A percentile compares a stretch with the other conserved stretches of the same genome.
phyloP scores from a whole-genome alignment of 2,888 invertebrate genomes.

The Philonicus albiceps region DNA sequence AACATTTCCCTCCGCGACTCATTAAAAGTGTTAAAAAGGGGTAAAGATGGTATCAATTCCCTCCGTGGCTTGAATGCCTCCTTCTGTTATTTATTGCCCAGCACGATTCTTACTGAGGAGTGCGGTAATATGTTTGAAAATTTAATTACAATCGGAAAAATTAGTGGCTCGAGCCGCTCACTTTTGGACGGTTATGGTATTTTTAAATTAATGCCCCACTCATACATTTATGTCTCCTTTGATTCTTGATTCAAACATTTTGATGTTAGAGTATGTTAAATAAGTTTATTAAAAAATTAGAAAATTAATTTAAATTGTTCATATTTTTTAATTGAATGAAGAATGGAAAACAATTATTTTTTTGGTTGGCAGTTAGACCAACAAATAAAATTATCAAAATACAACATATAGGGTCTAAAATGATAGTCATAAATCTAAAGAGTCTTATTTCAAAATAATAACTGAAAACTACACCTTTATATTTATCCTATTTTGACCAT shows the following conservation, averaged over 20 bases:
- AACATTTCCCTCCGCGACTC: constrained; percentile 40
- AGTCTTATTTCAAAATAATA: too few relatives aligned
- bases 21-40: constrained; percentile 44
- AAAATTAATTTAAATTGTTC: too few relatives aligned
- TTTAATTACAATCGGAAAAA: constrained; percentile 5
- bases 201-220: not conserved
- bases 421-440: too few relatives aligned
- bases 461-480: too few relatives aligned
- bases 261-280: too few relatives aligned
- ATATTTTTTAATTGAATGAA: too few relatives aligned
- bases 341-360: too few relatives aligned
- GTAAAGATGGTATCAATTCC: constrained; percentile 32
- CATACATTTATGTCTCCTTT: not conserved
- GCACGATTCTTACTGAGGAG: not conserved
- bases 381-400: too few relatives aligned
- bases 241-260: not conserved
- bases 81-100: not conserved
- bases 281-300: not conserved
- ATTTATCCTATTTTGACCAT: too few relatives aligned
- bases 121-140: not conserved
- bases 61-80: not conserved
- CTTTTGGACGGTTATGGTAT: not conserved
- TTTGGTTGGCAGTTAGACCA: too few relatives aligned
- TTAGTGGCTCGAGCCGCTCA: not conserved
- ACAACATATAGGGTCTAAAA: too few relatives aligned